phyloP scores from a whole-genome alignment of 64 coral and sea anemone genomes.

The Dendrophyllia cribrosa region DNA sequence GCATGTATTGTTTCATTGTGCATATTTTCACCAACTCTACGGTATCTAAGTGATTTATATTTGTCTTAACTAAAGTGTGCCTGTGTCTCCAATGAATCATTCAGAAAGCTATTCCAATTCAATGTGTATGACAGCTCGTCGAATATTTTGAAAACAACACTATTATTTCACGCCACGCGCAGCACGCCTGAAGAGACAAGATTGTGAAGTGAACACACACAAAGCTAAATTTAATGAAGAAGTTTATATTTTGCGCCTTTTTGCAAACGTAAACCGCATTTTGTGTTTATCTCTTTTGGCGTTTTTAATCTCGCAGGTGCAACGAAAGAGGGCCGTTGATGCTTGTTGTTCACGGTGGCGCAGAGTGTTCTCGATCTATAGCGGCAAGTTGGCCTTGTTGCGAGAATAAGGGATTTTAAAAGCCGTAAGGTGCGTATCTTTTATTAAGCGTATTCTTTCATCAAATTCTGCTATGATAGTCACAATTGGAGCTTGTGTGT shows the following conservation, averaged over 20 bases:
- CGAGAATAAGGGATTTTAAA: constrained; percentile 1
- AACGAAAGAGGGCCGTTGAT: neutral
- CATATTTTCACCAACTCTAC: neutral
- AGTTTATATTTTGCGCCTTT: neutral
- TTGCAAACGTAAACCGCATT: neutral
- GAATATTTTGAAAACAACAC: neutral
- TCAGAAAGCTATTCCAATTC: neutral
- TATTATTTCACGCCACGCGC: neutral
- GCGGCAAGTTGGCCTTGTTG: neutral
- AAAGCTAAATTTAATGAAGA: neutral
- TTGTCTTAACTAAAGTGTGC: too few relatives aligned
- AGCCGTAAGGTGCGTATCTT: neutral
- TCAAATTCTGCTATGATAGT: neutral
- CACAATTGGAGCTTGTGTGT: neutral
- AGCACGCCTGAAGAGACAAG: neutral
- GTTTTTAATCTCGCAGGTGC: neutral
- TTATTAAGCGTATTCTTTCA: neutral
- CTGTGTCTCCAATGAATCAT: neutral
- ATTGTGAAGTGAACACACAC: neutral
- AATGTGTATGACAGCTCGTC: neutral
- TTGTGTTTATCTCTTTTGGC: neutral
- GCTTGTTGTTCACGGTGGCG: neutral
- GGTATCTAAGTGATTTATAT: neutral
- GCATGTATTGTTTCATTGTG: neutral
- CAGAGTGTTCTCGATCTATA: neutral